Evolutionary conservation across 2,113 vertebrate genomes (phyloP), one percentile per base, ranked within the genome.

Genomic region (Perca schrenkii): DNA sequence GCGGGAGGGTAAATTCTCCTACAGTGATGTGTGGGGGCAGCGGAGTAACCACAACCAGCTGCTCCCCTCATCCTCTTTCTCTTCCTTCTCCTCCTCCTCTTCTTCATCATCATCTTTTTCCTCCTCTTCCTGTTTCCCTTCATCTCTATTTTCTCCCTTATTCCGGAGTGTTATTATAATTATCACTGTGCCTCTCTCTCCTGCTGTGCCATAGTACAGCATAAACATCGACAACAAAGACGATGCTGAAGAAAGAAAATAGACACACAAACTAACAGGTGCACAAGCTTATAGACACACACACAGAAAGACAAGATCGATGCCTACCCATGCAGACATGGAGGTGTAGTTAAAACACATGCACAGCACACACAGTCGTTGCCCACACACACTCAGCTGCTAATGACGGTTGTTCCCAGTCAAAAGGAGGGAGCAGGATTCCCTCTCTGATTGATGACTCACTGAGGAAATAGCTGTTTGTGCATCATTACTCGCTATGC

Each of bases 361-460:
- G 10, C 40, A 43, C 10, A 43, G 40, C 68, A 71, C 71, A 75
- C 3, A 74, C 64, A 78, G 25, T 40, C 40, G 6, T 40, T 40
- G 40, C 40, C 56, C 34, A 56, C 56, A 52, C 28, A 72, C 65
- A 49, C 10, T 7, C 12, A 31, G 78, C 74, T 71, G 82, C 86
- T 91, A 90, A 92, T 92, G 86, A 88, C 87, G 87, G 92, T 85
- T 89, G 86, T 92, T 91, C 83, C 88, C 83, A 78, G 87, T 91
- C 83, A 84, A 58, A 86, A 80, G 66, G 43, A 72, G 69, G 54
- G 53, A 70, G 74, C 89, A 89, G 91, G 92, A 91, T 93, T 91
- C 91, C 90, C 88, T 91, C 75, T 66, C 79, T 92, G 89, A 92
- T 86, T 89, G 86, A 90, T 92, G 90, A 92, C 79, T 92, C 88